A percentile compares a stretch with the other conserved stretches of the same genome.
These are phyloP conservation scores for Cyclopterus lumpus DNA, from an alignment of 2,797 vertebrate species.

Conservation along the genomic window DNA sequence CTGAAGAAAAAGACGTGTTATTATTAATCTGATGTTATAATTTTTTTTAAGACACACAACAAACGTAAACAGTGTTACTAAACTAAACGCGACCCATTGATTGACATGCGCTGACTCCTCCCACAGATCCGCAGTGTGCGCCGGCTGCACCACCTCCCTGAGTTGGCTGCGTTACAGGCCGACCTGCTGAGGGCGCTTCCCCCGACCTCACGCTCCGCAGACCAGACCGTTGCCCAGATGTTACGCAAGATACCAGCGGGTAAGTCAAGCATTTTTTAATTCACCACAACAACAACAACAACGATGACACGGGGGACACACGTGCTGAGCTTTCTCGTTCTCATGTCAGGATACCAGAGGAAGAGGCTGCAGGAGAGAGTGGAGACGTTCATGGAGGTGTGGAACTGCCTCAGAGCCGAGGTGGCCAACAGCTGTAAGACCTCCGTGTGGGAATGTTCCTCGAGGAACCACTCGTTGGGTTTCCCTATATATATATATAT, in stretches of 20 bases:
- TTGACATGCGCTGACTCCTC: neutral
- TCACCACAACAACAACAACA: neutral
- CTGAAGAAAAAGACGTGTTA: too few species aligned
- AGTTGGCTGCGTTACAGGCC: conserved; percentile 75
- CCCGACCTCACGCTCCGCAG: conserved; percentile 15
- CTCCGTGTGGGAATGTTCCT: neutral
- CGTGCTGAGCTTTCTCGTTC: neutral
- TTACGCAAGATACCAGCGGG: conserved; percentile 78
- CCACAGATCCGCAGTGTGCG: conserved; percentile 71
- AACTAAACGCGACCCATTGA: too few species aligned
- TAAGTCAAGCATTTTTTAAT: neutral
- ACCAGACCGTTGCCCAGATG: conserved; percentile 59
- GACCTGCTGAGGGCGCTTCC: conserved; percentile 76
- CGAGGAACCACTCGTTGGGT: too few species aligned
- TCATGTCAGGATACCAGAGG: conserved; percentile 71
- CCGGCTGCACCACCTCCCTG: conserved; percentile 76
- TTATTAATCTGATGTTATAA: too few species aligned
- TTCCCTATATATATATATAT: too few species aligned
- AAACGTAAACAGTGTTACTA: too few species aligned
- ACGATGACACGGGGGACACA: neutral
- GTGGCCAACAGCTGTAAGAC: conserved; percentile 77
- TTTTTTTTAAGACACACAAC: too few species aligned
- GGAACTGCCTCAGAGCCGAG: conserved; percentile 80
- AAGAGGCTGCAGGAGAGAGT: conserved; percentile 70
- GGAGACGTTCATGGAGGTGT: conserved; percentile 73